Evolutionary conservation across 2,888 invertebrate species (phyloP).

Genomic region (Cremastinae sp.): DNA sequence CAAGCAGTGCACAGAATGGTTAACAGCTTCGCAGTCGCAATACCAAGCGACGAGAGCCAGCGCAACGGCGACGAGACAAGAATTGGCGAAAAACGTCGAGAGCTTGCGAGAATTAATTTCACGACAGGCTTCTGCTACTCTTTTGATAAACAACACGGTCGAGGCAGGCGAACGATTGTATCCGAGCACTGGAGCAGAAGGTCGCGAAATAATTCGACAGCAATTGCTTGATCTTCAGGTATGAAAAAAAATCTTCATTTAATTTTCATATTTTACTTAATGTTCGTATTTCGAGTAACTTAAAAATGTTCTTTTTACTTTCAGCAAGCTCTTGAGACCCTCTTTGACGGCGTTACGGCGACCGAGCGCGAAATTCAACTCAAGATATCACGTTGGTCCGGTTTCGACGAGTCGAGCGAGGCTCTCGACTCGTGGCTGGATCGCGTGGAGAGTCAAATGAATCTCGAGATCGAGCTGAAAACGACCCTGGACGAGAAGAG

Average conservation of each 20-base stretch:
- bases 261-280: no score
- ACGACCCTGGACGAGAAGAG: slow-evolving; percentile 95
- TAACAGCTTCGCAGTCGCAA: slow-evolving; percentile 87
- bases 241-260: no score
- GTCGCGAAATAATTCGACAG: slow-evolving; percentile 90
- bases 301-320: no score
- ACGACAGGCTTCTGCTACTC: slow-evolving; percentile 88
- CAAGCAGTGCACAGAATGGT: slow-evolving; percentile 90
- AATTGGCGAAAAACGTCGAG: slow-evolving; percentile 86
- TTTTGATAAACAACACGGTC: slow-evolving; percentile 90
- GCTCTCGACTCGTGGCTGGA: slow-evolving; percentile 90
- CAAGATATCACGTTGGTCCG: slow-evolving; percentile 92
- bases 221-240: slow-evolving; percentile 90
- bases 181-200: slow-evolving; percentile 91
- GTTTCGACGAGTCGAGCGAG: slow-evolving; percentile 92
- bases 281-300: no score
- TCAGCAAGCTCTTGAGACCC: slow-evolving; percentile 88
- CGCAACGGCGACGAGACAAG: slow-evolving; percentile 83
- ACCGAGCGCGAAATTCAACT: slow-evolving; percentile 91
- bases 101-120: slow-evolving; percentile 87
- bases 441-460: slow-evolving; percentile 87
- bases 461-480: slow-evolving; percentile 89
- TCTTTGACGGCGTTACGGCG: slow-evolving; percentile 90
- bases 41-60: slow-evolving; percentile 86
- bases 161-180: slow-evolving; percentile 94